These are phyloP conservation scores for Adela reaumurella DNA, from an alignment of 2,888 invertebrate species.

Conservation along the genomic window DNA sequence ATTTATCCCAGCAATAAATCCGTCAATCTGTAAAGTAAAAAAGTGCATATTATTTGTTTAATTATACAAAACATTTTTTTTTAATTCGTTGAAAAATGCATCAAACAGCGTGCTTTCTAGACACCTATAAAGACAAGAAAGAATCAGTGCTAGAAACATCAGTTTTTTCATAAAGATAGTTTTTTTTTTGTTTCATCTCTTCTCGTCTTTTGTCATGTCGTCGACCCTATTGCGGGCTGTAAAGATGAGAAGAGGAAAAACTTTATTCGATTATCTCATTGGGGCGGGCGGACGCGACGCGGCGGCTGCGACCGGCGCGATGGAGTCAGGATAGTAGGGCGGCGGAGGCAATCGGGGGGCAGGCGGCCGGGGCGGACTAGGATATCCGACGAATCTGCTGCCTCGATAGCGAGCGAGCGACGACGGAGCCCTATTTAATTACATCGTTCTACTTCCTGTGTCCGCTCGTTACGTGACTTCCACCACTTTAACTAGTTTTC, in stretches of 20 bases:
- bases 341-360: background rate
- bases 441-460: background rate
- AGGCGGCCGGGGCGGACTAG: no score
- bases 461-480: background rate
- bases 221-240: background rate
- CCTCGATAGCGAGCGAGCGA: background rate
- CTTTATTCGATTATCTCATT: background rate
- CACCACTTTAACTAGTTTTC: background rate
- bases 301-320: background rate
- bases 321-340: background rate
- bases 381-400: no score
- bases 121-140: no score
- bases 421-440: background rate
- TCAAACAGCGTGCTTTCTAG: no score
- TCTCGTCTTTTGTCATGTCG: background rate
- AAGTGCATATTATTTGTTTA: no score
- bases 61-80: no score
- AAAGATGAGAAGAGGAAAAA: background rate
- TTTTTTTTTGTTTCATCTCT: no score
- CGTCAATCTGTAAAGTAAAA: no score
- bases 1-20: no score
- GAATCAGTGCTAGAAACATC: no score
- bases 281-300: background rate
- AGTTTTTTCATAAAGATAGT: no score
- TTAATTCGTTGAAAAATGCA: no score